phyloP scores from a whole-genome alignment of 2,797 vertebrate species.

The Alauda arvensis region DNA sequence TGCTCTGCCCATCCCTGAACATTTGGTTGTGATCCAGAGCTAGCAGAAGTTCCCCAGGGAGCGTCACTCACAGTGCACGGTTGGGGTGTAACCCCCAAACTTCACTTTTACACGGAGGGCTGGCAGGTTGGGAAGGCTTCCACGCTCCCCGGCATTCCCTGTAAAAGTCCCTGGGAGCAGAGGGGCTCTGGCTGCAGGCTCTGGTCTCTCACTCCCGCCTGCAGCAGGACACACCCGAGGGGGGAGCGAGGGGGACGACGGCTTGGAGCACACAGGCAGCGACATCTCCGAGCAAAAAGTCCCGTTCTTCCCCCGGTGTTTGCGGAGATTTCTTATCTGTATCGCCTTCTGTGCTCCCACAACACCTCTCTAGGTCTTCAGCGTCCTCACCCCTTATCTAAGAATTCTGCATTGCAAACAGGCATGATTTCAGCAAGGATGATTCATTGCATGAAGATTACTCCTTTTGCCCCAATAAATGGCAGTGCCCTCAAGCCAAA shows the following conservation, averaged over 20 bases:
- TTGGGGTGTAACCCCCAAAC: neutral
- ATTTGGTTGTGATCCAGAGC: neutral
- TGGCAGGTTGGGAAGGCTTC: neutral
- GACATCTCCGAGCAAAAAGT: neutral
- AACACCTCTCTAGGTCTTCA: neutral
- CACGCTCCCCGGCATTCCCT: neutral
- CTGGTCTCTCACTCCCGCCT: neutral
- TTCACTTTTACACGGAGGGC: neutral
- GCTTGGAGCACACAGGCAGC: neutral
- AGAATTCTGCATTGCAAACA: neutral
- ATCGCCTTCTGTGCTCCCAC: neutral
- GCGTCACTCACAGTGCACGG: rapidly evolving
- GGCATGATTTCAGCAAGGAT: neutral
- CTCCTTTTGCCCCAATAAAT: neutral
- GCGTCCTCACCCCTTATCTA: neutral
- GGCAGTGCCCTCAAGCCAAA: neutral
- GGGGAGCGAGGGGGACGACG: neutral
- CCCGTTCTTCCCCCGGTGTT: rapidly evolving
- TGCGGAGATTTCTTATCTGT: neutral
- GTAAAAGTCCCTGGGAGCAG: neutral
- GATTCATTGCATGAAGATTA: neutral
- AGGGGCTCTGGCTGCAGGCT: neutral
- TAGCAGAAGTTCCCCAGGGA: neutral
- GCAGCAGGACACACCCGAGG: neutral
- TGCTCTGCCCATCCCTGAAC: neutral